Evolutionary conservation across 2,797 vertebrate genomes (phyloP).

Genomic region (Pipistrellus kuhlii): DNA sequence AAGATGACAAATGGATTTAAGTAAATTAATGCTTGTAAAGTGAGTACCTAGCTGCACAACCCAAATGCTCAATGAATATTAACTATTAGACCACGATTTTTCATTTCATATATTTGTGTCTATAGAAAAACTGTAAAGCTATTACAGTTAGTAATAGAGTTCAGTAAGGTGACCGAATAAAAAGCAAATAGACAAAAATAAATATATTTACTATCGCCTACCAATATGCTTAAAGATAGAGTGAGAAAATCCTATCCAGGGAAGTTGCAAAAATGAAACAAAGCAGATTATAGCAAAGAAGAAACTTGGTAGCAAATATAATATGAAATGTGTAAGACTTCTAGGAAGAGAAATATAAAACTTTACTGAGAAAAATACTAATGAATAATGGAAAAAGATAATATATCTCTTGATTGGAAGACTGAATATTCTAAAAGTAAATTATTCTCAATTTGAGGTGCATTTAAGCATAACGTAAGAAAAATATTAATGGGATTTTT

Average conservation of each 20-base stretch:
- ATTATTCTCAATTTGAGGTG: not conserved
- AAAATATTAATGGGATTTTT: constrained; percentile 6
- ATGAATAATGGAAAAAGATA: not conserved
- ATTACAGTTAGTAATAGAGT: not conserved
- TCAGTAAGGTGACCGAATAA: not conserved
- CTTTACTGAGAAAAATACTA: not conserved
- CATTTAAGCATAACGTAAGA: constrained; percentile 3
- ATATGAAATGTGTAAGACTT: not conserved
- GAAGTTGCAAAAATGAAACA: constrained; percentile 24
- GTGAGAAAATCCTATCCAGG: not conserved
- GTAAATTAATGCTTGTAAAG: not conserved
- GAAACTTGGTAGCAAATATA: not conserved
- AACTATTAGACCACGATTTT: not conserved
- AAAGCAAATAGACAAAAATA: constrained; percentile 31
- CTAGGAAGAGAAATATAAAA: not conserved
- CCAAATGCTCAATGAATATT: not conserved
- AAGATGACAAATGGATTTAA: constrained; percentile 18
- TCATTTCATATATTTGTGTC: not conserved
- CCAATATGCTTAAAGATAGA: not conserved
- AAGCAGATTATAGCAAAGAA: not conserved
- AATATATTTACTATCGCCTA: not conserved
- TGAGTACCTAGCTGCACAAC: not conserved
- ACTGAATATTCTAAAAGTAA: not conserved
- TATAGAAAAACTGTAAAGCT: not conserved
- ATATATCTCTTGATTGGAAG: not conserved